A percentile compares a stretch with the other conserved stretches of the same genome.
Conservation (phyloP, 1,140 invertebrate genomes). For the Pseudoatta argentina region DNA sequence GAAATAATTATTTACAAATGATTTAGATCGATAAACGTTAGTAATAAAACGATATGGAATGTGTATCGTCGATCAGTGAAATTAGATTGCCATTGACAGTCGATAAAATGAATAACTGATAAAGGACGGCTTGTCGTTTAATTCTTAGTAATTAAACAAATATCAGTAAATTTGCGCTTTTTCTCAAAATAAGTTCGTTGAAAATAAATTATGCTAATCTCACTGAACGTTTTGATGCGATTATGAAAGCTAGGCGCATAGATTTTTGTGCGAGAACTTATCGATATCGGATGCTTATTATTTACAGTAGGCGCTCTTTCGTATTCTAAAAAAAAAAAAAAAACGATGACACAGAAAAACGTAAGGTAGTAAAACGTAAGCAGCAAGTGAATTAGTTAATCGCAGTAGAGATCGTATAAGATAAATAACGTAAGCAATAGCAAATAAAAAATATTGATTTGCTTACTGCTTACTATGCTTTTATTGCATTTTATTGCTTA, state of each 20-base stretch:
- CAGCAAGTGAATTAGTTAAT: no score
- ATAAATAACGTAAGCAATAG: no score
- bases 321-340: neutral
- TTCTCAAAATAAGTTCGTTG: neutral
- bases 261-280: neutral
- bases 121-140: neutral
- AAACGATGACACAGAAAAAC: no score
- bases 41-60: neutral
- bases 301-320: slow-evolving; percentile 12
- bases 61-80: slow-evolving; percentile 15
- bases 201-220: neutral
- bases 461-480: no score
- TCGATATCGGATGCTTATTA: neutral
- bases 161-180: neutral
- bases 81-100: neutral
- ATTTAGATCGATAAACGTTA: slow-evolving; percentile 2
- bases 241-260: neutral
- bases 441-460: no score
- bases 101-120: neutral
- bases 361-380: no score
- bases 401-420: no score
- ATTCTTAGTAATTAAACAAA: neutral
- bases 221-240: neutral
- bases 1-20: slow-evolving; percentile 43
- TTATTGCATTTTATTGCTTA: no score